Percentiles rank a stretch among this genome's conserved stretches.
Conservation (phyloP, 2,888 invertebrate genomes). For the Epiblema foenella region DNA sequence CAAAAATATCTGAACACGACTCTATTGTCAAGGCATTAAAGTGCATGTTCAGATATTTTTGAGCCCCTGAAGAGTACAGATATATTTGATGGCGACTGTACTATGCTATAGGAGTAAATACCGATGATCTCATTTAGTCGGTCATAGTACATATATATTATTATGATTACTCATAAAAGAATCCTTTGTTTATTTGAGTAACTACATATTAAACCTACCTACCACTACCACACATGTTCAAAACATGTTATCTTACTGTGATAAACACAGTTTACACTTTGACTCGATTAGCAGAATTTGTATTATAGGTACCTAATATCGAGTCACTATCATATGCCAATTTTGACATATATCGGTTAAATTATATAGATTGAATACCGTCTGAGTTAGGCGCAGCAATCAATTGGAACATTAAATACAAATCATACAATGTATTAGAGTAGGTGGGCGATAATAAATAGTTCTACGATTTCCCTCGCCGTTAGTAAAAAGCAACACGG, state of each 20-base stretch:
- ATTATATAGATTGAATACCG: neutral
- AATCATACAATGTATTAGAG: no score
- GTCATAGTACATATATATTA: no score
- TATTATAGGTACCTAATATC: neutral
- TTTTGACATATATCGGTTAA: neutral
- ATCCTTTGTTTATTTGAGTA: constrained; percentile 9
- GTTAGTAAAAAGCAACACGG: no score
- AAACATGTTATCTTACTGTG: neutral
- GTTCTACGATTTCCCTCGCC: no score
- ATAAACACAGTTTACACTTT: neutral
- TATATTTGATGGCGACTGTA: no score
- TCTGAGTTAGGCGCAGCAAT: neutral
- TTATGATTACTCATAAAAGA: constrained; percentile 9
- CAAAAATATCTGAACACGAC: no score
- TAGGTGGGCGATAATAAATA: no score
- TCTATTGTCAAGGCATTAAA: no score
- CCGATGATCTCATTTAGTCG: constrained; percentile 16
- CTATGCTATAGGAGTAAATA: neutral
- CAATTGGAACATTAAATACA: neutral
- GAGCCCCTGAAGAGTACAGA: no score
- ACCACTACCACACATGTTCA: constrained; percentile 5
- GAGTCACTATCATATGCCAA: neutral
- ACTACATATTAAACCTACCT: no score
- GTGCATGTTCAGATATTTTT: no score
- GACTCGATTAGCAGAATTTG: neutral